Evolutionary conservation across 2,797 vertebrate species (phyloP).

Genomic region (Alcedo atthis): DNA sequence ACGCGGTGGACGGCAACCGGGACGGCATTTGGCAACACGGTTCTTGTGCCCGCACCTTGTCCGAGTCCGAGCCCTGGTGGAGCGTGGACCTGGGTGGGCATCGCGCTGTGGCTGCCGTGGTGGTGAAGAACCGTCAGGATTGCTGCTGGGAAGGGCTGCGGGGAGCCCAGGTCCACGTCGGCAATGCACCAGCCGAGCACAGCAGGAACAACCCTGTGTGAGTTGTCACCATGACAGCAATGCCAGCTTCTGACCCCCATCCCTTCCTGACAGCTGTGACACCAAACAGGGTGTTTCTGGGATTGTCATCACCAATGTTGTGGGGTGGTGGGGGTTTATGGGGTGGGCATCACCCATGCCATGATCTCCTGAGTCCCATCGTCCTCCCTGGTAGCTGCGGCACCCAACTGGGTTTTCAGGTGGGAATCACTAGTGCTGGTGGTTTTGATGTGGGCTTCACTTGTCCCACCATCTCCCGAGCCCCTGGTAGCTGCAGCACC

Average conservation of each 20-base stretch:
- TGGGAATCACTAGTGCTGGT: background rate
- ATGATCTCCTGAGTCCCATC: background rate
- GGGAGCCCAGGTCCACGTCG: background rate
- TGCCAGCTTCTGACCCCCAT: too few species aligned
- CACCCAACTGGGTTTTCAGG: background rate
- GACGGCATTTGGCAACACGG: background rate
- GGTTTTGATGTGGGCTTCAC: background rate
- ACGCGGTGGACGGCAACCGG: background rate
- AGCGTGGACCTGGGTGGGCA: background rate
- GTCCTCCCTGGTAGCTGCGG: too few species aligned
- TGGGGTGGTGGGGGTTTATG: background rate
- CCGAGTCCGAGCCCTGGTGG: background rate
- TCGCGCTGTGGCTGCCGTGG: background rate
- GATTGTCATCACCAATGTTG: too few species aligned
- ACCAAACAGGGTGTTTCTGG: too few species aligned
- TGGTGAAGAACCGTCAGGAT: background rate
- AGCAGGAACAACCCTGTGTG: background rate
- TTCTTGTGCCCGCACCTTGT: background rate
- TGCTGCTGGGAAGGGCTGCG: background rate
- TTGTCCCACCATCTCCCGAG: fast-evolving
- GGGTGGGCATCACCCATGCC: background rate
- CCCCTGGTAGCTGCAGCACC: background rate
- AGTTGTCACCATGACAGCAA: background rate
- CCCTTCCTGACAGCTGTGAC: too few species aligned
- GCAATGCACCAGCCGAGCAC: background rate